Evolutionary conservation across 2,888 invertebrate species (phyloP).

Genomic region (Terebella lapidaria): DNA sequence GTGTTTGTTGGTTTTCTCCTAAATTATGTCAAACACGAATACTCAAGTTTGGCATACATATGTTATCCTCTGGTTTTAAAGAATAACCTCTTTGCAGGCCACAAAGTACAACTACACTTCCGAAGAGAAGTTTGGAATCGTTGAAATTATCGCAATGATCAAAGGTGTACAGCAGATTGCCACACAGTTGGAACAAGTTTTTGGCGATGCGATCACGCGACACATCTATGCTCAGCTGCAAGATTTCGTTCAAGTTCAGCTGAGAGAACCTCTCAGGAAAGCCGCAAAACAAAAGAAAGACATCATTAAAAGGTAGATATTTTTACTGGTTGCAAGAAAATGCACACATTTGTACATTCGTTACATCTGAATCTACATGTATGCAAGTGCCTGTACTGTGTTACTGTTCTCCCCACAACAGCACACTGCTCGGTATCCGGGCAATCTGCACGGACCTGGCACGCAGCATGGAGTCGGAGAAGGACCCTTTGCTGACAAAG

Average conservation of each 20-base stretch:
- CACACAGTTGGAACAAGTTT: conserved; percentile 95
- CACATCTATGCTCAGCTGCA: conserved; percentile 94
- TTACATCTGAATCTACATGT: no score
- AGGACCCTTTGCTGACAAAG: conserved; percentile 13
- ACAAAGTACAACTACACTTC: conserved; percentile 95
- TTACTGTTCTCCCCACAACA: no score
- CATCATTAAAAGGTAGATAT: conserved; percentile 53
- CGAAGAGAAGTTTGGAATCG: conserved; percentile 94
- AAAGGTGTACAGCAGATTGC: conserved; percentile 87
- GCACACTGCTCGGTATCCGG: conserved; percentile 95
- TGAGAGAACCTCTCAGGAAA: conserved; percentile 89
- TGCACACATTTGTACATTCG: no score
- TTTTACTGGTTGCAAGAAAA: no score
- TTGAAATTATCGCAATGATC: conserved; percentile 98
- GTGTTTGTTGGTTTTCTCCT: no score
- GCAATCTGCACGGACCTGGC: conserved; percentile 62
- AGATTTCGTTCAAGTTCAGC: conserved; percentile 83
- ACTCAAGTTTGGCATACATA: not conserved
- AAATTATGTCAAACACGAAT: not conserved
- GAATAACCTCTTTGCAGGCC: conserved; percentile 61
- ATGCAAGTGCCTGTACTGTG: no score
- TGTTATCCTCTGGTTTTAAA: not conserved
- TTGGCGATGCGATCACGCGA: conserved; percentile 79
- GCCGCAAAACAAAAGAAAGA: conserved; percentile 97
- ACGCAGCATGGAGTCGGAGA: not conserved